A percentile compares a stretch with the other conserved stretches of the same genome.
These are phyloP conservation scores for Entomobrya proxima DNA, from an alignment of 2,888 invertebrate species.

Conservation along the genomic window DNA sequence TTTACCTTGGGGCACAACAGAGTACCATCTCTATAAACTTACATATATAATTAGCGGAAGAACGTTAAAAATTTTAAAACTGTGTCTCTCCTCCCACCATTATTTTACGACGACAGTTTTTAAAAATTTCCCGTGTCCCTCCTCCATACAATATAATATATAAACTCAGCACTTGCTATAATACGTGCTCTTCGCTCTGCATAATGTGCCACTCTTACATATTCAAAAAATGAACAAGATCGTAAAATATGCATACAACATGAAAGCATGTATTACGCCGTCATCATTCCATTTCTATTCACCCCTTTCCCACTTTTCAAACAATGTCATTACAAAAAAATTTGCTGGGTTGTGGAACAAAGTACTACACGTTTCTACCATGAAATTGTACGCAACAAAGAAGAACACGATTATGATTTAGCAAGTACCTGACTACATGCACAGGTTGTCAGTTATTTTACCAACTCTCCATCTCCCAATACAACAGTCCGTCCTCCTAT, in stretches of 20 bases:
- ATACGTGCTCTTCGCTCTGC: slow-evolving; percentile 5
- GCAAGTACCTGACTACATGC: background rate
- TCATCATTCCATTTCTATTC: slow-evolving; percentile 27
- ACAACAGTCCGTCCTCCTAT: background rate
- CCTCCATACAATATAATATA: background rate
- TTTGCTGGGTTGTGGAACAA: slow-evolving; percentile 1
- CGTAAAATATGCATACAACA: slow-evolving; percentile 8
- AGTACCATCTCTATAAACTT: background rate
- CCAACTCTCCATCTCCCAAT: background rate
- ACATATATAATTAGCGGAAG: slow-evolving; percentile 70
- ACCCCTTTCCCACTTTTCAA: slow-evolving; percentile 35
- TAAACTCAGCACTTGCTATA: background rate
- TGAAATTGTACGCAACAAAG: slow-evolving; percentile 1
- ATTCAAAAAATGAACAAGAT: slow-evolving; percentile 11
- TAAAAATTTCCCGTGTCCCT: slow-evolving; percentile 26
- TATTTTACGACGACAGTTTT: slow-evolving; percentile 48
- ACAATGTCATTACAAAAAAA: slow-evolving; percentile 55
- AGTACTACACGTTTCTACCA: slow-evolving; percentile 22
- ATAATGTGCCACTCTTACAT: background rate
- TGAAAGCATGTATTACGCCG: background rate
- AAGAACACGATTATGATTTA: too few relatives aligned
- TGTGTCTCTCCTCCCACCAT: slow-evolving; percentile 68
- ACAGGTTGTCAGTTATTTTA: background rate
- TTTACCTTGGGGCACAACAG: background rate
- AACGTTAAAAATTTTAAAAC: slow-evolving; percentile 72